Evolutionary conservation across 2,113 vertebrate genomes (phyloP), one percentile per base, ranked within the genome.

Genomic region (Rhinopomastus cyanomelas): DNA sequence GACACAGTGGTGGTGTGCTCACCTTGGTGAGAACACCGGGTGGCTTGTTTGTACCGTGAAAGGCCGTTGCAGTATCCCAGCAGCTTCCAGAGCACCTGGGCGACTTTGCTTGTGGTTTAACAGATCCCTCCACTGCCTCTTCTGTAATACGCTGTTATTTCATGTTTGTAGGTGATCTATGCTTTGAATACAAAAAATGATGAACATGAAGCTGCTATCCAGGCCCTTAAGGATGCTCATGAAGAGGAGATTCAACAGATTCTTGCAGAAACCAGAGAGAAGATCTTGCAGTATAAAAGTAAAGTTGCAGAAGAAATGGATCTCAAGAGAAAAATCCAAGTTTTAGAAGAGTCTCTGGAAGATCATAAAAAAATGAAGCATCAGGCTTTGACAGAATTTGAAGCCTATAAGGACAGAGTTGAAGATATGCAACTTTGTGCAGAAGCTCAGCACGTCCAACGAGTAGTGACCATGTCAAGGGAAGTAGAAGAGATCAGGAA

Each of bases 161-260:
- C 57, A 55, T 80, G n/a, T 81, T 75, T 81, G 30, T 96, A 99
- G 99, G 99, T 99, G 80, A 99, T 99, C 97, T 99, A 99, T 95
- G 99, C 99, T 60, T 98, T 99, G 92, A 99, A 99, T 96, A 99
- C 99, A n/a, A 99, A 99, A 96, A 99, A 99, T 67, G 99, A 99
- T 72, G 99, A 99, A 72, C 99, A 99, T 16, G 99, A 99, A 97
- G 98, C 98, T 77, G 98, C 98, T 90, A 98, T 99, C 90, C 98
- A 99, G 94, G 98, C 98, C n/a, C 98, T 99, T 95, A 99, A 98
- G 96, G 99, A 99, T 96, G 98, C 98, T n/a, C 99, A 99, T 4
- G 99, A 99, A 94, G 99, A 99, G 96, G 99, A 99, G 97, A 98
- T 99, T 93, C 99, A 99, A 80, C 99, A 99, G 97, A 99, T 99